phyloP scores from a whole-genome alignment of 30 jellyfish, hydroid and myxozoan species.

The Calvadosia cruxmelitensis region DNA sequence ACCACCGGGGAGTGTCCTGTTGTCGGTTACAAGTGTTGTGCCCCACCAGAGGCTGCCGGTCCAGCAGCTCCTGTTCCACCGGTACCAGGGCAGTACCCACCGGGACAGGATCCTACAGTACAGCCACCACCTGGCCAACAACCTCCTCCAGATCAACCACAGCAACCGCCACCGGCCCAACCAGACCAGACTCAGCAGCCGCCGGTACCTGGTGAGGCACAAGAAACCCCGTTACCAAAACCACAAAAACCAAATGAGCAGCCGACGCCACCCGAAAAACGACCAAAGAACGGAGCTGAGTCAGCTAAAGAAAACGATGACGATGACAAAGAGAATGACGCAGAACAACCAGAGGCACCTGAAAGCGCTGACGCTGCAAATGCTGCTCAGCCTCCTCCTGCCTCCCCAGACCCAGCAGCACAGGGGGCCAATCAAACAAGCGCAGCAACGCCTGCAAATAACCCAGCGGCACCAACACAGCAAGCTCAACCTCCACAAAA shows the following conservation, averaged over 20 bases:
- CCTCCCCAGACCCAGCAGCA: too few relatives aligned
- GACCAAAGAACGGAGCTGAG: constrained; percentile 11
- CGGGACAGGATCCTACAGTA: neutral
- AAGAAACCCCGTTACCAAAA: too few relatives aligned
- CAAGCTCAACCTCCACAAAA: too few relatives aligned
- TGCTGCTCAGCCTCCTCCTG: too few relatives aligned
- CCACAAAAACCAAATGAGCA: too few relatives aligned
- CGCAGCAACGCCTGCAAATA: too few relatives aligned
- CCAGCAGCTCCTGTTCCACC: neutral
- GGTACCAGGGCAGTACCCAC: neutral
- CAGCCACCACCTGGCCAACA: neutral
- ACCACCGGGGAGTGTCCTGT: constrained; percentile 61
- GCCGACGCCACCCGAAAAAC: too few relatives aligned
- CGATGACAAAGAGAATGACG: neutral
- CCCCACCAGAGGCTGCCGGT: constrained; percentile 14
- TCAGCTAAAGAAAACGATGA: neutral
- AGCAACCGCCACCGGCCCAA: neutral
- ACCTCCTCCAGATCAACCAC: neutral
- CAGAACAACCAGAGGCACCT: neutral
- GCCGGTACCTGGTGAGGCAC: neutral
- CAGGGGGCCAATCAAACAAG: too few relatives aligned
- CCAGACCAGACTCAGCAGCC: neutral
- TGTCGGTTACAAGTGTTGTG: constrained; percentile 63
- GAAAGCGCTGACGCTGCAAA: too few relatives aligned
- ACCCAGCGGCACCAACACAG: too few relatives aligned